phyloP scores from a whole-genome alignment of 2,113 vertebrate species.

The Verasper variegatus region DNA sequence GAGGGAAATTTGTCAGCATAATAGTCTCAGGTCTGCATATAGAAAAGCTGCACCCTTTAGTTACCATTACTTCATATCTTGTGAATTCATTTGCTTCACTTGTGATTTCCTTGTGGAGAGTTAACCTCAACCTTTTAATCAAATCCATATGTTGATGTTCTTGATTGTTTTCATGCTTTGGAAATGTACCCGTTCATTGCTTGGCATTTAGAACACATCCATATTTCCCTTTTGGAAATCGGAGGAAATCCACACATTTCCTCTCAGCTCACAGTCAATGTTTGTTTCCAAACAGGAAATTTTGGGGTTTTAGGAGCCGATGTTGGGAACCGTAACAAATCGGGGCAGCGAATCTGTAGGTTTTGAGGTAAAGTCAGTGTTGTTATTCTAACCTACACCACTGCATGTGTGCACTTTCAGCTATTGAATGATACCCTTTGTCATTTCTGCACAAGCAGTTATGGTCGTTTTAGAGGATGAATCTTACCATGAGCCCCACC shows the following conservation, averaged over 20 bases:
- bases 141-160: background rate
- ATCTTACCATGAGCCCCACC: too few relatives aligned
- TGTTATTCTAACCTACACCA: background rate
- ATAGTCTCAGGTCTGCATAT: too few relatives aligned
- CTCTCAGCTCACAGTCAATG: background rate
- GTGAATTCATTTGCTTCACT: background rate
- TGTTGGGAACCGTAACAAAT: background rate
- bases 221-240: conserved; percentile 5
- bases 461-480: too few relatives aligned
- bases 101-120: too few relatives aligned
- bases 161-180: background rate
- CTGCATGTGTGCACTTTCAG: background rate
- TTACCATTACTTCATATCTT: background rate
- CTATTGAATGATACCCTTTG: too few relatives aligned
- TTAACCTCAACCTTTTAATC: background rate
- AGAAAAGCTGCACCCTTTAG: background rate
- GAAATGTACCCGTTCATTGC: background rate
- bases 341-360: background rate
- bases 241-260: conserved; percentile 37
- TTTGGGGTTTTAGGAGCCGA: background rate
- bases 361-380: background rate
- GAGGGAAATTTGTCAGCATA: background rate
- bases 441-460: too few relatives aligned
- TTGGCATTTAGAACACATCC: conserved; percentile 3
- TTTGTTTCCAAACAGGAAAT: conserved; percentile 16